These are phyloP conservation scores for Campylorhamphus procurvoides DNA, from an alignment of 2,113 vertebrate species.

Conservation along the genomic window DNA sequence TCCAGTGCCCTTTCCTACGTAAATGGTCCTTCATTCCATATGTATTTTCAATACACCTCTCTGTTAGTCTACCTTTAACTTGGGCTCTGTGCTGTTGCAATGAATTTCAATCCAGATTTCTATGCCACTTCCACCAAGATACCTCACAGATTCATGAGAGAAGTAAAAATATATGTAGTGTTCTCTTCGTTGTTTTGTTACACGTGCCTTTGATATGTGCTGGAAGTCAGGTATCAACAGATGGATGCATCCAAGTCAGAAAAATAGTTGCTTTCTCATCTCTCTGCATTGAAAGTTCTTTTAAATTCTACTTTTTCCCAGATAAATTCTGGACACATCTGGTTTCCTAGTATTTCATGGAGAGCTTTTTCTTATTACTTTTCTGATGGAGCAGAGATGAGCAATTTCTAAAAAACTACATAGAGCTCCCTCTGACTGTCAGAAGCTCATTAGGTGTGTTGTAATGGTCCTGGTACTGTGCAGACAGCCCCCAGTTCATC, in stretches of 20 bases:
- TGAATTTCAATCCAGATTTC: neutral
- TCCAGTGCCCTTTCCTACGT: neutral
- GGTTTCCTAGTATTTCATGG: neutral
- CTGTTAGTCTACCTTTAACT: neutral
- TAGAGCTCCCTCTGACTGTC: neutral
- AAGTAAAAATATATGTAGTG: neutral
- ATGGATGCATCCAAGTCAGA: neutral
- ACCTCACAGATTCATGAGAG: neutral
- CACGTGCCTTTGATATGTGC: neutral
- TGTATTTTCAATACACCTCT: neutral
- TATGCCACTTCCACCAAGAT: neutral
- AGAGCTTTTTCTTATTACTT: neutral
- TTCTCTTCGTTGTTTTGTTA: neutral
- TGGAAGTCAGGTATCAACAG: neutral
- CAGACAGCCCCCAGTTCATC: neutral
- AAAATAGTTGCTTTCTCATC: neutral
- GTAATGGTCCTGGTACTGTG: neutral
- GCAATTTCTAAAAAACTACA: neutral
- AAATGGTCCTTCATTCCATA: neutral
- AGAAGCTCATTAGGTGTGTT: neutral
- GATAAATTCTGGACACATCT: neutral
- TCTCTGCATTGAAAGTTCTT: neutral
- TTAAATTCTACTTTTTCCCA: neutral
- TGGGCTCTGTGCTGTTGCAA: neutral
- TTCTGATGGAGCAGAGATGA: neutral